Base-by-base conservation (phyloP, 2,888 invertebrate species). In the Ormyrus labotus region DNA sequence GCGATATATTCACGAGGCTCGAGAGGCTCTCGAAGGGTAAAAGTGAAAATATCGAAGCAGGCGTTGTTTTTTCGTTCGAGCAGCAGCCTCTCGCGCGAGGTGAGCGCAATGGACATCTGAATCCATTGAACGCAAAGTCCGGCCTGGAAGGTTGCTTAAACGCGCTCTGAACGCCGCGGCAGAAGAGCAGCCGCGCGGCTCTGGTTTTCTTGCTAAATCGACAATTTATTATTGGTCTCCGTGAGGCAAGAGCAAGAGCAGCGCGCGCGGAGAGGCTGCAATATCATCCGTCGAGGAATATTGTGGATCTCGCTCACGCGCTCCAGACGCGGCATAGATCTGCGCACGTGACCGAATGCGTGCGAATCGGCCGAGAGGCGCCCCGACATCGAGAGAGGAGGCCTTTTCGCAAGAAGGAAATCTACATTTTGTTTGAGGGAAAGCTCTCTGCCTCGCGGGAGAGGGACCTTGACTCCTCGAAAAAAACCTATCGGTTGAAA, bases 171-270 rank as follows among this genome's bases (percentile, higher is more conserved):
- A 47, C 67, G 73, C 51, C 11, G 34, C 13, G 7, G 53, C n/a
- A 47, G 5, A 75, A 45, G 45, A 75, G 13, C 63, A 19, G 53
- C 60, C 9, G 69, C 9, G 69, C 50, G 9, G 57, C 74, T 1
- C 53, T 53, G 58, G n/a, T 61, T 61, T 72, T 82, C 80, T 82
- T 82, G 79, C 79, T 82, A 82, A 80, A 82, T 77, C 82, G 53
- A 70, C 77, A 51, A 76, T 76, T 80, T 80, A 77, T 82, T 82
- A 80, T 82, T 82, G 79, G 65, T 5, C 70, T 64, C 58, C 13
- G 34, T 80, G 68, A 55, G n/a, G 76, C 69, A 72, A 78, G 58
- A 45, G 76, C 69, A 72, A 78, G 58, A 45, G 55, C 8, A 34
- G 34, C 34, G 34, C 34, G 34, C 34, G 34, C 34, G 34, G 19